Evolutionary conservation across 2,113 vertebrate species (phyloP).

Genomic region (Cinclus cinclus): DNA sequence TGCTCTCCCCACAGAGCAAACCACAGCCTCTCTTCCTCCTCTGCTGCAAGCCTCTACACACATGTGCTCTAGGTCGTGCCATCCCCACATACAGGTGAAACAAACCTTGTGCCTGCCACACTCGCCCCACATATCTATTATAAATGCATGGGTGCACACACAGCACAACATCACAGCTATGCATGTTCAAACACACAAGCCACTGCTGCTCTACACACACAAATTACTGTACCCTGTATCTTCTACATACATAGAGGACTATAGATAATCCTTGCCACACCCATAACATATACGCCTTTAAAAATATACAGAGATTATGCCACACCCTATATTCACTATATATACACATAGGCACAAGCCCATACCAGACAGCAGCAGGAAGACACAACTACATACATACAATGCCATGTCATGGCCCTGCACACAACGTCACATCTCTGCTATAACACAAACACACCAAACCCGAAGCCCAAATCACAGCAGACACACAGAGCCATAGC

Average conservation of each 20-base stretch:
- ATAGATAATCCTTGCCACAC: neutral
- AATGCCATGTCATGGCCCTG: neutral
- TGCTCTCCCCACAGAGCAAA: neutral
- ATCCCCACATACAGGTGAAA: neutral
- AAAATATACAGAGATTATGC: neutral
- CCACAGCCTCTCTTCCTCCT: neutral
- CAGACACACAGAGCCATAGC: accelerated
- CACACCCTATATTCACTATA: neutral
- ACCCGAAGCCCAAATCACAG: neutral
- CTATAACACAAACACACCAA: neutral
- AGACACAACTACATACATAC: neutral
- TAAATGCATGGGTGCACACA: neutral
- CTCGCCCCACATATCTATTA: neutral
- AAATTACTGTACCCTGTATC: neutral
- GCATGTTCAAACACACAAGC: neutral
- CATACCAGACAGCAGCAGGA: neutral
- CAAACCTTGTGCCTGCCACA: neutral
- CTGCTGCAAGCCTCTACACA: neutral
- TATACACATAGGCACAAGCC: neutral
- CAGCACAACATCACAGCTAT: neutral
- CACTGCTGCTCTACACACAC: neutral
- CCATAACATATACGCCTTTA: neutral
- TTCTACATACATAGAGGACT: neutral
- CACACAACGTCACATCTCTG: neutral
- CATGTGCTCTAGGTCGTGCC: accelerated